Evolutionary conservation across 53 echinoderm and acorn worm species (phyloP).

Genomic region (Holothuria leucospilota): DNA sequence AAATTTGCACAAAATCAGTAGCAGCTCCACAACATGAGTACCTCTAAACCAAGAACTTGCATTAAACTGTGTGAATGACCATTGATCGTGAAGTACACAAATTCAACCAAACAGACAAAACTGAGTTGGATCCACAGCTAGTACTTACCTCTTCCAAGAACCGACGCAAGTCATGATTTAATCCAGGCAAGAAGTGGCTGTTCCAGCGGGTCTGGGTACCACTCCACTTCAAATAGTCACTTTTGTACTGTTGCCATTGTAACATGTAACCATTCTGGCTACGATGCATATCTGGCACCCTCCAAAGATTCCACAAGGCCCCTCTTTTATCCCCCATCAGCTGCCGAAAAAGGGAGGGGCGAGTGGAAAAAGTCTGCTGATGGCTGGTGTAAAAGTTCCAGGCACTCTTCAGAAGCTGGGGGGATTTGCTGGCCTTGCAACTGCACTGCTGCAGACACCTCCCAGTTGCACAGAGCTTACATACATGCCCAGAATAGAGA

Average conservation of each 20-base stretch:
- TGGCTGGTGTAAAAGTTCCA: constrained; percentile 33
- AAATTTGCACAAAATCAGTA: no score
- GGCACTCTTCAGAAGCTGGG: constrained; percentile 28
- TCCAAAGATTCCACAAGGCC: constrained; percentile 23
- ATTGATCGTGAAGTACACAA: no score
- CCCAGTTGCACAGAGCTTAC: constrained; percentile 41
- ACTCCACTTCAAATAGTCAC: constrained; percentile 74
- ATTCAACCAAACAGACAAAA: no score
- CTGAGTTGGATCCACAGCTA: no score
- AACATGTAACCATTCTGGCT: constrained; percentile 68
- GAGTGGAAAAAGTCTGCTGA: constrained; percentile 1
- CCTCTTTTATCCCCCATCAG: constrained; percentile 38
- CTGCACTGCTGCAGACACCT: constrained; percentile 14
- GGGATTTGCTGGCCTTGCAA: constrained; percentile 23
- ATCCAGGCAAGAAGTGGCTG: constrained; percentile 51
- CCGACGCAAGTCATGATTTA: constrained; percentile 85
- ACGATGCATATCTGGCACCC: constrained; percentile 42
- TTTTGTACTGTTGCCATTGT: constrained; percentile 87
- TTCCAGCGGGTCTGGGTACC: constrained; percentile 59
- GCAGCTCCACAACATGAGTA: no score
- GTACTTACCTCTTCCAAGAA: constrained; percentile 94
- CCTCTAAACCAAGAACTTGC: no score
- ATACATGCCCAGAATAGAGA: not conserved
- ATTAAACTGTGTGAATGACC: no score
- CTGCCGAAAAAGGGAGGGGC: not conserved